Evolutionary conservation across 2,888 invertebrate species (phyloP), one percentile per base, ranked within the genome.

Genomic region (Frankliniella intonsa): DNA sequence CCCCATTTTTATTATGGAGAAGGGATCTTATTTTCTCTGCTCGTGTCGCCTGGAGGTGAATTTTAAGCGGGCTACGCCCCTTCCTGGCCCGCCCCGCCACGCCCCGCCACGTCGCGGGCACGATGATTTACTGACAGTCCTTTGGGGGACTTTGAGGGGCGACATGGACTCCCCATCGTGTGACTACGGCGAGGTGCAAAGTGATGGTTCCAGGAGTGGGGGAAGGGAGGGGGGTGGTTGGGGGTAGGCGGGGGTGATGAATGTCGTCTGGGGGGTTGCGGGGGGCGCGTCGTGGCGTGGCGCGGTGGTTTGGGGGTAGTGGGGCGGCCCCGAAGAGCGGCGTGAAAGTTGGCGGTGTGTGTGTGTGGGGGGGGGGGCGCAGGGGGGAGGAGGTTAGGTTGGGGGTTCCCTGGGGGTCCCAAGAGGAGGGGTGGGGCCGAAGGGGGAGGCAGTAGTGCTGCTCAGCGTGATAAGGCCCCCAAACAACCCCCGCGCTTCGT

Each of bases 81-180:
- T 2, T 5, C 38, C 38, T 38, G 5, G 17, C 55, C 55, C 14
- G 14, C 17, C 11, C 17, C 62, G 17, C 62, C 11, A 1, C 62
- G 12, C 11, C 62, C 62, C 62, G 62, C 62, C 62, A 10, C 62
- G 62, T 62, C 62, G 62, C 62, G 25, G 69, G 11, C 69, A 5
- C 38, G 25, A 76, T 76, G 69, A 76, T 76, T 76, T 25, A 76
- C 22, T 76, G 69, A 76, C 69, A 25, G 69, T 25, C 69, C 25
- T 76, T 25, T 22, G 69, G 69, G 69, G 69, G 69, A 76, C 69
- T 76, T 76, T 76, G 69, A 76, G 69, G 69, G 69, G 7, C 69
- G 69, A 76, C 69, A 76, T 76, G 69, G 69, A 76, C 69, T 76
- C 69, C 69, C 69, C 69, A 76, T 76, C 69, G 69, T 76, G 69